phyloP scores from a whole-genome alignment of 2,113 vertebrate species.

The Acinonyx jubatus region DNA sequence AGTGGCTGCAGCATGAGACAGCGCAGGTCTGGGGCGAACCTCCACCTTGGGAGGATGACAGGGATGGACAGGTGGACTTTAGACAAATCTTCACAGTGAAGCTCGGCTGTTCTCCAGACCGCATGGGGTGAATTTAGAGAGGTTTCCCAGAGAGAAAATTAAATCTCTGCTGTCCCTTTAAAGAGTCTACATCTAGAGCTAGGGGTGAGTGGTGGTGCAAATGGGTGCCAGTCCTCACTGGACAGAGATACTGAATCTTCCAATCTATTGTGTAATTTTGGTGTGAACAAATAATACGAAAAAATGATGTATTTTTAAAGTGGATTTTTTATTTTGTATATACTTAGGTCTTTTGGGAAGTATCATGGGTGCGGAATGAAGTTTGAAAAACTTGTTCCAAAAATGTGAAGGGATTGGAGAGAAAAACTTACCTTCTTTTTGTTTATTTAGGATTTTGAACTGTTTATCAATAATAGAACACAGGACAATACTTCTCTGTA shows the following conservation, averaged over 20 bases:
- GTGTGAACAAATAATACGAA: background rate
- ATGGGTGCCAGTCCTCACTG: background rate
- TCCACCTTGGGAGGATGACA: background rate
- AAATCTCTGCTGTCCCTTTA: background rate
- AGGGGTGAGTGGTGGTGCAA: background rate
- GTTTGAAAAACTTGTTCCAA: constrained; percentile 15
- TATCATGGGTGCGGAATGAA: background rate
- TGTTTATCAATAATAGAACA: constrained; percentile 62
- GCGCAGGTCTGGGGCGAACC: background rate
- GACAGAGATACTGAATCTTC: background rate
- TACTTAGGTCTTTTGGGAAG: background rate
- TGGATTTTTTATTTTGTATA: background rate
- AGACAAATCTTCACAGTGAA: background rate
- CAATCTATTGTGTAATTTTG: background rate
- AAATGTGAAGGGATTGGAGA: background rate
- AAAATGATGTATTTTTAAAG: background rate
- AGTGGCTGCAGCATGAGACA: no score
- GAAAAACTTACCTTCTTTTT: background rate
- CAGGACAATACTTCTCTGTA: background rate
- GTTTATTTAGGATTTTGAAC: constrained; percentile 39
- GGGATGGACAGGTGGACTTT: background rate
- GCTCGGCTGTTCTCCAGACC: background rate
- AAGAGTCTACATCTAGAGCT: background rate
- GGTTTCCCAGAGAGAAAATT: background rate
- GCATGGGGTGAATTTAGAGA: background rate